A percentile compares a stretch with the other conserved stretches of the same genome.
phyloP scores from a whole-genome alignment of 2,797 vertebrate species.

The Cuculus canorus region DNA sequence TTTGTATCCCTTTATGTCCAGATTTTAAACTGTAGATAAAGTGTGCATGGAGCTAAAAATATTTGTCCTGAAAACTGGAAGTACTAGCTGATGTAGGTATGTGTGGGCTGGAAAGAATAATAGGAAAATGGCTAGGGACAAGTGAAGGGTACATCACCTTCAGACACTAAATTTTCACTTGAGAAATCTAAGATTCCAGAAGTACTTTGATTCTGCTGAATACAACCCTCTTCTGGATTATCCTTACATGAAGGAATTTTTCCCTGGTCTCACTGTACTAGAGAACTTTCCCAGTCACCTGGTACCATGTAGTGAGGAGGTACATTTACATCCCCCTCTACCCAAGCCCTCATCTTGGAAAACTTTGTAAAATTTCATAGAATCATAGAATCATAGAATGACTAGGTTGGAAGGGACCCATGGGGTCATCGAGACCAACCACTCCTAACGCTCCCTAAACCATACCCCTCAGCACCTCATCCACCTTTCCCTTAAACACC shows the following conservation, averaged over 20 bases:
- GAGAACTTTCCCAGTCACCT: background rate
- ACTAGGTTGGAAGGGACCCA: too few species aligned
- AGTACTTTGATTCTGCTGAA: background rate
- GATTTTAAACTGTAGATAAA: background rate
- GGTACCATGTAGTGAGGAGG: background rate
- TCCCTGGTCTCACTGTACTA: background rate
- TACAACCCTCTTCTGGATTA: background rate
- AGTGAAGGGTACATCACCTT: background rate
- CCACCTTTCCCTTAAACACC: too few species aligned
- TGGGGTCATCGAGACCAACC: too few species aligned
- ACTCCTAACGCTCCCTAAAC: too few species aligned
- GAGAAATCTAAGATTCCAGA: background rate
- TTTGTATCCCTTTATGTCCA: background rate
- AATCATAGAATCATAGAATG: too few species aligned
- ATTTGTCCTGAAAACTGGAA: background rate
- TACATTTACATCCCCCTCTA: background rate
- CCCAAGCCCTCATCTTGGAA: background rate
- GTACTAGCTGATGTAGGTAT: background rate
- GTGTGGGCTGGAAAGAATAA: background rate
- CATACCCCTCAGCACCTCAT: too few species aligned
- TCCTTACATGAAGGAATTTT: background rate
- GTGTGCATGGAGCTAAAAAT: background rate
- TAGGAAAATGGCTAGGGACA: background rate
- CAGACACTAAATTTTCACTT: background rate
- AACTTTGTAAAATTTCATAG: background rate